Evolutionary conservation across 2,797 vertebrate species (phyloP).

Genomic region (Crotalus adamanteus): DNA sequence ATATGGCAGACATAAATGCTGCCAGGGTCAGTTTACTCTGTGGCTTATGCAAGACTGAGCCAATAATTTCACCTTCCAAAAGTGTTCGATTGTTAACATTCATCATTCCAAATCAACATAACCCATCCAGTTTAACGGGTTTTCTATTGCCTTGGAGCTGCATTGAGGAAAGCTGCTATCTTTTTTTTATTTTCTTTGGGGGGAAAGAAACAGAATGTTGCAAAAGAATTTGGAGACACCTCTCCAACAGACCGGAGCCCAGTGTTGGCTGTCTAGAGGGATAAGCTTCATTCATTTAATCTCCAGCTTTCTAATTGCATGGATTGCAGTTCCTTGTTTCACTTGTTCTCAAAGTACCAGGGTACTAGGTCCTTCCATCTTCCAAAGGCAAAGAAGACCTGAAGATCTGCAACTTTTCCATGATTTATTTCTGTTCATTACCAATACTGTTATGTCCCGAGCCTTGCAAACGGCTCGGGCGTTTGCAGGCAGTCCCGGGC

Average conservation of each 20-base stretch:
- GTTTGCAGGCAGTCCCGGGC: no score
- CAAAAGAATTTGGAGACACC: no score
- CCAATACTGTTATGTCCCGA: no score
- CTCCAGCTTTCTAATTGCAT: neutral
- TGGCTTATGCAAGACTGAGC: neutral
- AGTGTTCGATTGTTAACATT: neutral
- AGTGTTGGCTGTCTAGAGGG: neutral
- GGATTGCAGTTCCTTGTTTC: no score
- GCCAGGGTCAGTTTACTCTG: neutral
- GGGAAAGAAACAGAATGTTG: neutral
- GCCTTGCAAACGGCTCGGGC: no score
- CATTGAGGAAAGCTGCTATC: neutral
- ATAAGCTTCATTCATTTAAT: neutral
- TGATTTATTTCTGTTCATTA: neutral
- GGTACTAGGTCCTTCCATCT: neutral
- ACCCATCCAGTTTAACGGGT: neutral
- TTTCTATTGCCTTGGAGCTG: neutral
- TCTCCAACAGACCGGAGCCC: neutral
- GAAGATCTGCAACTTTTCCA: neutral
- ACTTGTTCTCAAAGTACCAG: neutral
- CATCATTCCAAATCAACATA: neutral
- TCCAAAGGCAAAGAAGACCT: neutral
- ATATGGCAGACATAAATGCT: neutral
- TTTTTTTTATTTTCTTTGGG: neutral
- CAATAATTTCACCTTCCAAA: neutral